Conservation (phyloP, 2,113 vertebrate genomes). For the Ceyx melanurus region DNA sequence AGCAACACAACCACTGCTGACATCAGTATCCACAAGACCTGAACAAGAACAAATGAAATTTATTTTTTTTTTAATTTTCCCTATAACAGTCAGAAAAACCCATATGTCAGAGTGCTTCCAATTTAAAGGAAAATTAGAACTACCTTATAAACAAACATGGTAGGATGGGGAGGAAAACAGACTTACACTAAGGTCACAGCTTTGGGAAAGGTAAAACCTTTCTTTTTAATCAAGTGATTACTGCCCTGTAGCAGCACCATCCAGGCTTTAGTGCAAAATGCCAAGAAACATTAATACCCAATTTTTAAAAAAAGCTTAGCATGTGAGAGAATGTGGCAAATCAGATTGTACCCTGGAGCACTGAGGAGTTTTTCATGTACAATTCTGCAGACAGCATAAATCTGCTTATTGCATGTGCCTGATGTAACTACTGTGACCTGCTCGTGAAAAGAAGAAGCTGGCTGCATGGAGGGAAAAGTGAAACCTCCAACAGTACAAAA, state of each 20-base stretch:
- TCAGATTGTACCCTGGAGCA: constrained; percentile 52
- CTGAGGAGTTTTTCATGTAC: constrained; percentile 24
- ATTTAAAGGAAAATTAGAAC: not conserved
- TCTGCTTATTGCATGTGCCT: constrained; percentile 32
- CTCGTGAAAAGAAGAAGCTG: not conserved
- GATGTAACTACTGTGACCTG: constrained; percentile 30
- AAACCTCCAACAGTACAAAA: constrained; percentile 5
- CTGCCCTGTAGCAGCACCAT: not conserved
- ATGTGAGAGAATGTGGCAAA: constrained; percentile 40
- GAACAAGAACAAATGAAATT: not conserved
- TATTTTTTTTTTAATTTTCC: too few relatives aligned
- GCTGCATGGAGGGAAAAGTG: not conserved
- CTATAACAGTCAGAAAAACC: not conserved
- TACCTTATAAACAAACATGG: not conserved
- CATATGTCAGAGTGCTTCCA: not conserved
- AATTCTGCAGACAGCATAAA: constrained; percentile 47
- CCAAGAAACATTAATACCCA: constrained; percentile 47
- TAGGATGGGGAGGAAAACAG: not conserved
- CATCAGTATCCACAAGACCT: not conserved
- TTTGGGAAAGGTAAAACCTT: constrained; percentile 1
- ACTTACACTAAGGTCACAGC: not conserved
- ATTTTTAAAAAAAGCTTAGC: constrained; percentile 13
- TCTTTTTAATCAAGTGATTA: not conserved
- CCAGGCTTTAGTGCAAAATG: constrained; percentile 1
- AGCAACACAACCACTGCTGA: not conserved